These are phyloP conservation scores for Tachysurus vachellii DNA, from an alignment of 2,113 vertebrate species.

Conservation along the genomic window DNA sequence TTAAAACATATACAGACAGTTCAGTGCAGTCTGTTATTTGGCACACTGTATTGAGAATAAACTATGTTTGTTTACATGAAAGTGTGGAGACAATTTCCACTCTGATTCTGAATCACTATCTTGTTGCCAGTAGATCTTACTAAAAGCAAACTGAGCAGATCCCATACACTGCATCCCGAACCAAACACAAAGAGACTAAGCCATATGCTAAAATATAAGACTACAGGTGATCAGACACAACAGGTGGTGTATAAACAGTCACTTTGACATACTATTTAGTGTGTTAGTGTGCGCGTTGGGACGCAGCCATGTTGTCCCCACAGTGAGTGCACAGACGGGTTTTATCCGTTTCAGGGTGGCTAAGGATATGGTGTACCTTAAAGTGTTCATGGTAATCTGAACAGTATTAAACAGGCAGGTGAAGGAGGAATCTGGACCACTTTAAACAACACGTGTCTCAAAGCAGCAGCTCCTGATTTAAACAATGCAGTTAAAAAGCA, in stretches of 20 bases:
- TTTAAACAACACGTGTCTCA: conserved; percentile 44
- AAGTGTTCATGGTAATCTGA: conserved; percentile 66
- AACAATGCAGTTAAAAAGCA: conserved; percentile 1
- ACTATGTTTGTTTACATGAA: background rate
- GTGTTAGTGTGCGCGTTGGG: background rate
- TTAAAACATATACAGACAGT: background rate
- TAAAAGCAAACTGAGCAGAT: background rate
- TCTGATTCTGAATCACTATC: background rate
- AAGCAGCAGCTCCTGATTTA: conserved; percentile 43
- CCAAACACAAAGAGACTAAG: background rate
- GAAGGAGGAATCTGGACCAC: conserved; percentile 40
- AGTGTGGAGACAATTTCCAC: background rate
- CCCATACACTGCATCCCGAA: background rate
- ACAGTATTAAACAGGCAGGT: conserved; percentile 59
- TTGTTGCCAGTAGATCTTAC: background rate
- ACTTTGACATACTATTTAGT: background rate
- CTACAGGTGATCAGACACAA: background rate
- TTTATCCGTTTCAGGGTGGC: conserved; percentile 27
- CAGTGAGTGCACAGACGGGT: background rate
- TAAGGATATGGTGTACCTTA: conserved; percentile 42
- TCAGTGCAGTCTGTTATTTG: background rate
- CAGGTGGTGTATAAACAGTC: background rate
- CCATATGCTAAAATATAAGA: background rate
- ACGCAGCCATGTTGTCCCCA: background rate
- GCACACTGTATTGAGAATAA: background rate